Percentiles rank a stretch among this genome's conserved stretches.
These are phyloP conservation scores for Aphelinus certus DNA, from an alignment of 1,140 invertebrate genomes.

Conservation along the genomic window DNA sequence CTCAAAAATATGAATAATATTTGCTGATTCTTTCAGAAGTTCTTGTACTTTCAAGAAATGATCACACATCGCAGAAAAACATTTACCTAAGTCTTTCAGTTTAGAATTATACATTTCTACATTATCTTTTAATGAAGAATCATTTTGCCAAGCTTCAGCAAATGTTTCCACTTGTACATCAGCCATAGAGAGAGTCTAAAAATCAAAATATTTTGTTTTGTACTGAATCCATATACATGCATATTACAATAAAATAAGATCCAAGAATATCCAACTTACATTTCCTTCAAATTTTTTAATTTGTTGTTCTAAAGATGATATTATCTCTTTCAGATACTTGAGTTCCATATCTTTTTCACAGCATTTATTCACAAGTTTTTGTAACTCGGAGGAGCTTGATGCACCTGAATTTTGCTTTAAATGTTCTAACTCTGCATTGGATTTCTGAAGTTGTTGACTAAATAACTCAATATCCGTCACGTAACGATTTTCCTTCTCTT, in stretches of 20 bases:
- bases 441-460: conserved; percentile 5
- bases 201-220: conserved; percentile 30
- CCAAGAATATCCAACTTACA: conserved; percentile 28
- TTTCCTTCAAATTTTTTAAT: conserved; percentile 34
- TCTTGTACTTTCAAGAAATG: conserved; percentile 44
- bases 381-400: background rate
- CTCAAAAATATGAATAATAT: conserved; percentile 43
- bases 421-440: conserved; percentile 5
- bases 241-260: background rate
- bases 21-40: conserved; percentile 43
- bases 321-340: conserved; percentile 39
- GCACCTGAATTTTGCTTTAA: conserved; percentile 6
- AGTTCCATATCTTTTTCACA: conserved; percentile 25
- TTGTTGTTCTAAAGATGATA: conserved; percentile 39
- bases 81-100: conserved; percentile 57
- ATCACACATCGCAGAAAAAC: conserved; percentile 42
- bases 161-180: conserved; percentile 51
- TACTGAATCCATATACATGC: no score
- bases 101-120: conserved; percentile 64
- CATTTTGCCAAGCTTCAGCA: conserved; percentile 41
- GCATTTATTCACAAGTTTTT: conserved; percentile 20
- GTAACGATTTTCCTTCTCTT: conserved; percentile 13
- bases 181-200: conserved; percentile 60
- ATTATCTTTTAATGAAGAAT: conserved; percentile 54
- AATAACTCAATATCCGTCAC: conserved; percentile 1